Evolutionary conservation across 2,113 vertebrate species (phyloP), one percentile per base, ranked within the genome.

Genomic region (Cyanoderma ruficeps): DNA sequence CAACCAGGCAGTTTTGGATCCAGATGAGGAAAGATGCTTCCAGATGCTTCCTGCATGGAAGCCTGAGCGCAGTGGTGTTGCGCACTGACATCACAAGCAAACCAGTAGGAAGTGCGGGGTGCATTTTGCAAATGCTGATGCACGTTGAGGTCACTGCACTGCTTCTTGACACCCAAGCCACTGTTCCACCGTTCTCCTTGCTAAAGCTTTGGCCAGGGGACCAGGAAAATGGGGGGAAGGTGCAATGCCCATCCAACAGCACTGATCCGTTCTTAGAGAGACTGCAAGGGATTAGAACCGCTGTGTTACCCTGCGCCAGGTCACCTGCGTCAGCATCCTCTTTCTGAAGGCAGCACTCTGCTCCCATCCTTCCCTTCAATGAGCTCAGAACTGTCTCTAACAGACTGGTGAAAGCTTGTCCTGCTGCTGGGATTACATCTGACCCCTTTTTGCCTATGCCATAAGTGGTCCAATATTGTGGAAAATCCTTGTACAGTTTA

Each of bases 91-190:
- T 8, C 67, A 25, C 1, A 11, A 63, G 60, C 49, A 89, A 72
- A 22, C 30, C 25, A 69, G 28, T 28, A 24, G 8, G 0, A 57
- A 44, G 6, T 4, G 2, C 1, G 0, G 3, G 10, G 22, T 57
- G 24, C 23, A 13, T 57, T 70, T 64, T 65, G 37, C 46, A 80
- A 42, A 60, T 21, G 41, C 50, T 39, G 60, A 17, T 57, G 64
- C 35, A 31, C 7, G 2, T 15, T 49, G 37, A 61, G 42, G 37
- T 37, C 21, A 10, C 57, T 20, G 25, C 13, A 5, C 9, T 57
- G 24, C 30, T 46, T 53, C 50, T 57, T 78, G 77, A 27, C 31
- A 57, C 21, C 46, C 7, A 0, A 53, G n/a, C 17, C 46, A 23
- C 59, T 3, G 2, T 53, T 59, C 15, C 31, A 49, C 33, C 6